phyloP scores from a whole-genome alignment of 2,113 vertebrate species.

The Caloenas nicobarica region DNA sequence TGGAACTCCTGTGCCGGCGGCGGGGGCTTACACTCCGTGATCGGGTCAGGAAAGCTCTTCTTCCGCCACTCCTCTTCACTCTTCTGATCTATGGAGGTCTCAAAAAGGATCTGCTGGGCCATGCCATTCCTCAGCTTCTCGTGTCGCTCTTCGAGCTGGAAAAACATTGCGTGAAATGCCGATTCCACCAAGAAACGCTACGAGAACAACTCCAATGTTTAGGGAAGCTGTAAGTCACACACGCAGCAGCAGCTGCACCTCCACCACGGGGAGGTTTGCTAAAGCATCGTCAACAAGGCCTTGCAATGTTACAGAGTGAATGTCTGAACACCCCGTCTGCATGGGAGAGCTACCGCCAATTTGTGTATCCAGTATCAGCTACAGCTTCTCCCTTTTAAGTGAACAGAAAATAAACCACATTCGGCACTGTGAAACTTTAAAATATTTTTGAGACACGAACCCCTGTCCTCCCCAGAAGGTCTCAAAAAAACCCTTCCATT shows the following conservation, averaged over 20 bases:
- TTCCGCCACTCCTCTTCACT: conserved; percentile 86
- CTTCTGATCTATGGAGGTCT: conserved; percentile 83
- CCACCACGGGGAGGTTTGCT: not conserved
- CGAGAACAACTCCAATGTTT: not conserved
- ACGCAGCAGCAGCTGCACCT: not conserved
- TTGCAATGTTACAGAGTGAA: not conserved
- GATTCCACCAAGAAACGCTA: not conserved
- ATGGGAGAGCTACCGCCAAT: not conserved
- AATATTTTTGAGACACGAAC: not conserved
- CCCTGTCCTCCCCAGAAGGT: not conserved
- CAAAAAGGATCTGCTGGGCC: conserved; percentile 90
- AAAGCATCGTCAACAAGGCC: not conserved
- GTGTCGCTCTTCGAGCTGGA: conserved; percentile 88
- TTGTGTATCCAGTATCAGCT: not conserved
- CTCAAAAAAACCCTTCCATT: not conserved
- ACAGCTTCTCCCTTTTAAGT: not conserved
- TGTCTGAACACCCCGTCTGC: not conserved
- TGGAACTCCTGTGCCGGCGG: conserved; percentile 93
- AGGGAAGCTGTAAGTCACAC: not conserved
- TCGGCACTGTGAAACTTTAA: not conserved
- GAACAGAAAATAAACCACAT: not conserved
- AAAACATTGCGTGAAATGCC: conserved; percentile 3
- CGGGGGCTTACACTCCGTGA: conserved; percentile 90
- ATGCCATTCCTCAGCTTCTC: conserved; percentile 89
- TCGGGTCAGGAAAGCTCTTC: conserved; percentile 87